phyloP scores from a whole-genome alignment of 1,140 invertebrate genomes.

The Drosophila sp. region DNA sequence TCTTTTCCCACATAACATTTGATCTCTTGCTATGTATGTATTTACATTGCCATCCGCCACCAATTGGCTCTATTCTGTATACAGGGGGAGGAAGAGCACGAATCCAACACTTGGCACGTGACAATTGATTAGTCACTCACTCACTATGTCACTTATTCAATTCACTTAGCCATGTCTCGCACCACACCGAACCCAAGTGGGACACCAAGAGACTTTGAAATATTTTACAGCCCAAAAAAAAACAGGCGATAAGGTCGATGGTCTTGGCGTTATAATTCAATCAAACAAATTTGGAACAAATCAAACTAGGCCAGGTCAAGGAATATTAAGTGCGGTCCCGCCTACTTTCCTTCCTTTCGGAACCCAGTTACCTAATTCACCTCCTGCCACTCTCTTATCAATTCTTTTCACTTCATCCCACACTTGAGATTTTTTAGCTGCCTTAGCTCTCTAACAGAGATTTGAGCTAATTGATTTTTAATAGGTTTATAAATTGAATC shows the following conservation, averaged over 20 bases:
- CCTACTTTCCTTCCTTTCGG: no score
- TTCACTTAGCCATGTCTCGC: not conserved
- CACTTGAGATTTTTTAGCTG: conserved; percentile 22
- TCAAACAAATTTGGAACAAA: not conserved
- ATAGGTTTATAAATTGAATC: conserved; percentile 60
- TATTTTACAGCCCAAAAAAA: conserved; percentile 29
- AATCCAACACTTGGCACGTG: conserved; percentile 57
- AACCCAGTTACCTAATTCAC: not conserved
- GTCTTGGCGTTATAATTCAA: conserved; percentile 10
- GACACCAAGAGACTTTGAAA: conserved; percentile 16
- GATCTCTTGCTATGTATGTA: conserved; percentile 49
- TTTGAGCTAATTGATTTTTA: conserved; percentile 76
- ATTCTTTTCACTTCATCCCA: not conserved
- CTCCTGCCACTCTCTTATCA: not conserved
- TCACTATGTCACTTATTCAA: not conserved
- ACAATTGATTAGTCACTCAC: conserved; percentile 63
- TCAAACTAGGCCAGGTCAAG: conserved; percentile 11
- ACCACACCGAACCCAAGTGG: not conserved
- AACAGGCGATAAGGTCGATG: conserved; percentile 12
- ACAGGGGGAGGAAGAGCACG: conserved; percentile 33
- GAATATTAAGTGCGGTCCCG: not conserved
- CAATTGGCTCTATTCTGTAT: conserved; percentile 57
- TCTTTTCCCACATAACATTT: conserved; percentile 6
- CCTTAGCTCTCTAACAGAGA: conserved; percentile 34
- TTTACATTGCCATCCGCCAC: conserved; percentile 42